Conservation (phyloP, 2,888 invertebrate species). For the Xylocampa areola region DNA sequence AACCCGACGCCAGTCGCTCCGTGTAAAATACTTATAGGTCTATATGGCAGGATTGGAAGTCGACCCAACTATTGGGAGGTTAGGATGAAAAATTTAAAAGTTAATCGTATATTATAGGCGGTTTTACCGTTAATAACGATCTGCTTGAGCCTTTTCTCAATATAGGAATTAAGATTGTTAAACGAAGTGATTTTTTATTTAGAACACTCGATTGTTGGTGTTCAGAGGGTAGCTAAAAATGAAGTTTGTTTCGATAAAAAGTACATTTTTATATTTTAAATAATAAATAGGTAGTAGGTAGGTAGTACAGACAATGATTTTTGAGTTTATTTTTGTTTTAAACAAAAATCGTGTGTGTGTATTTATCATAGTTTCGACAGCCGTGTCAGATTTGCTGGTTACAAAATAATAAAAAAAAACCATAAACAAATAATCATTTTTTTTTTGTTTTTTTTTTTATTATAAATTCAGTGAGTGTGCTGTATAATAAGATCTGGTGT, state of each 20-base stretch:
- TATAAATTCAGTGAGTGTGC: conserved; percentile 10
- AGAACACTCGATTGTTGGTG: not conserved
- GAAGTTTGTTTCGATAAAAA: conserved; percentile 47
- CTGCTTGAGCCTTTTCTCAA: not conserved
- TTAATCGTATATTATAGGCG: conserved; percentile 24
- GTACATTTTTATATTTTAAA: conserved; percentile 21
- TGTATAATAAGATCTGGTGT: conserved; percentile 16
- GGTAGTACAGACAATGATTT: conserved; percentile 34
- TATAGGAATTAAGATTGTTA: not conserved
- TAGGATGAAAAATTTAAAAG: not conserved
- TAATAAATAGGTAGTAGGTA: too few relatives aligned
- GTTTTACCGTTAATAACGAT: conserved; percentile 36
- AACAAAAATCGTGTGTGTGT: conserved; percentile 33
- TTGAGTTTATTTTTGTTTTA: conserved; percentile 39
- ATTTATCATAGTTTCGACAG: conserved; percentile 24
- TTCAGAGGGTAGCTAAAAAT: conserved; percentile 26
- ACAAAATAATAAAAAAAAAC: conserved; percentile 5
- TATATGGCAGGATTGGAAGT: not conserved
- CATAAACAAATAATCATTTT: not conserved
- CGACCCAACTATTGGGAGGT: not conserved
- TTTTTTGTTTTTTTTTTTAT: conserved; percentile 1
- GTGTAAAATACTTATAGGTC: too few relatives aligned
- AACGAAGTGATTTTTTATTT: not conserved
- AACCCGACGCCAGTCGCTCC: too few relatives aligned
- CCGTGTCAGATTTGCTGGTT: conserved; percentile 17